Conservation (phyloP, 2,888 invertebrate genomes). For the Himalopsyche anomala region DNA sequence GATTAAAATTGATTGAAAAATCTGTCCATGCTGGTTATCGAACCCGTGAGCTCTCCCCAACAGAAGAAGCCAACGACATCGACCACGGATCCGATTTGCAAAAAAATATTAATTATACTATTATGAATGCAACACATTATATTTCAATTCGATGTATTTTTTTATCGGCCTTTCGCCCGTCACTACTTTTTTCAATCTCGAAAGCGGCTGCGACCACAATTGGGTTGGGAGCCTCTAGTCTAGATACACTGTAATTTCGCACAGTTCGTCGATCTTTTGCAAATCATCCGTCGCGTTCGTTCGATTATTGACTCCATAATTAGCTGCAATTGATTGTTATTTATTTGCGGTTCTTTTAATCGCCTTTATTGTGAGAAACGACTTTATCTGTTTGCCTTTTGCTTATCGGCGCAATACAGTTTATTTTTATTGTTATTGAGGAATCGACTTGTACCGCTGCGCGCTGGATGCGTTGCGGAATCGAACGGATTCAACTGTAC, state of each 20-base stretch:
- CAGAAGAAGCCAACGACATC: too few species aligned
- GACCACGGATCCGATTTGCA: too few species aligned
- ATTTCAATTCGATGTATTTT: too few species aligned
- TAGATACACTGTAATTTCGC: background rate
- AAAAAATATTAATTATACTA: too few species aligned
- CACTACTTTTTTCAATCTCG: too few species aligned
- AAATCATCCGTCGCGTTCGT: slow-evolving; percentile 1
- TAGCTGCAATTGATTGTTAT: slow-evolving; percentile 27
- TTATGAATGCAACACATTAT: too few species aligned
- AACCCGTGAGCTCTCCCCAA: too few species aligned
- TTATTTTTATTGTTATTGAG: background rate
- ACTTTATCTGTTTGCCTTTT: background rate
- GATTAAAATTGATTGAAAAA: too few species aligned
- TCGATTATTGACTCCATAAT: slow-evolving; percentile 17
- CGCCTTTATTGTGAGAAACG: slow-evolving; percentile 4
- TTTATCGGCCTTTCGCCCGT: too few species aligned
- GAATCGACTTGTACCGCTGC: background rate
- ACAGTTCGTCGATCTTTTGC: slow-evolving; percentile 16
- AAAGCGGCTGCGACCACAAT: too few species aligned
- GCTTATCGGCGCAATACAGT: background rate
- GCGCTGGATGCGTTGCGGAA: background rate
- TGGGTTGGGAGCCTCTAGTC: background rate
- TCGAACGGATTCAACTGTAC: background rate
- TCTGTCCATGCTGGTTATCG: too few species aligned
- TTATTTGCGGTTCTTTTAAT: slow-evolving; percentile 25